These are phyloP conservation scores for Aphis craccivora DNA, from an alignment of 1,140 invertebrate species.

Conservation along the genomic window DNA sequence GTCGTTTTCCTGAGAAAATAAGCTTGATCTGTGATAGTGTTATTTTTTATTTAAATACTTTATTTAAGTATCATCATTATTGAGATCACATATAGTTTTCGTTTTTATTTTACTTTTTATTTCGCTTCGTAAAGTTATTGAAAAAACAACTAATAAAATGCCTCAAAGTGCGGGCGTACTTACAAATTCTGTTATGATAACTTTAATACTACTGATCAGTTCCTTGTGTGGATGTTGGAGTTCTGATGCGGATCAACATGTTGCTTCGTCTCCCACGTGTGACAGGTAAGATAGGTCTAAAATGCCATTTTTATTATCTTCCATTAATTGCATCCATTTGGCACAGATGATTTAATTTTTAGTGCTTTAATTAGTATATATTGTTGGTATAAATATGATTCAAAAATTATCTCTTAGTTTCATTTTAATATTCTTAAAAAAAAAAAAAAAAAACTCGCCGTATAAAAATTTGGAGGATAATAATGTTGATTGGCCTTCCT, in stretches of 20 bases:
- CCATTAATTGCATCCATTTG: slow-evolving; percentile 26
- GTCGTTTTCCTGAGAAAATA: slow-evolving; percentile 3
- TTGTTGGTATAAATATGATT: neutral
- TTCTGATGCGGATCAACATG: slow-evolving; percentile 28
- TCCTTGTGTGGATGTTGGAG: slow-evolving; percentile 49
- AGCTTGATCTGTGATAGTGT: slow-evolving; percentile 52
- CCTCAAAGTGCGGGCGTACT: slow-evolving; percentile 44
- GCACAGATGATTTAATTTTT: neutral
- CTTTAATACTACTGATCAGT: slow-evolving; percentile 16
- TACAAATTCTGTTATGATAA: slow-evolving; percentile 34
- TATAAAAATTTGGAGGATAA: slow-evolving; percentile 38
- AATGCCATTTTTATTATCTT: slow-evolving; percentile 15
- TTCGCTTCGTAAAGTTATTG: neutral
- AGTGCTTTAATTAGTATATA: neutral
- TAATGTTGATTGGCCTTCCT: slow-evolving; percentile 48
- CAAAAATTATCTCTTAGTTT: neutral
- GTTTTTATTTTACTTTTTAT: slow-evolving; percentile 7
- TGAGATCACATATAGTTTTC: neutral
- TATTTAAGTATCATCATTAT: slow-evolving; percentile 33
- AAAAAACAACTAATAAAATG: neutral
- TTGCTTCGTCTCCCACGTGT: slow-evolving; percentile 30
- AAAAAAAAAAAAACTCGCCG: slow-evolving; percentile 25
- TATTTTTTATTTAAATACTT: slow-evolving; percentile 20
- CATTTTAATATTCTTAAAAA: neutral
- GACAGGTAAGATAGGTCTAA: slow-evolving; percentile 47